Percentiles rank a stretch among this genome's conserved stretches.
Evolutionary conservation across 2,113 vertebrate species (phyloP).

Genomic region (Halcyon senegalensis): DNA sequence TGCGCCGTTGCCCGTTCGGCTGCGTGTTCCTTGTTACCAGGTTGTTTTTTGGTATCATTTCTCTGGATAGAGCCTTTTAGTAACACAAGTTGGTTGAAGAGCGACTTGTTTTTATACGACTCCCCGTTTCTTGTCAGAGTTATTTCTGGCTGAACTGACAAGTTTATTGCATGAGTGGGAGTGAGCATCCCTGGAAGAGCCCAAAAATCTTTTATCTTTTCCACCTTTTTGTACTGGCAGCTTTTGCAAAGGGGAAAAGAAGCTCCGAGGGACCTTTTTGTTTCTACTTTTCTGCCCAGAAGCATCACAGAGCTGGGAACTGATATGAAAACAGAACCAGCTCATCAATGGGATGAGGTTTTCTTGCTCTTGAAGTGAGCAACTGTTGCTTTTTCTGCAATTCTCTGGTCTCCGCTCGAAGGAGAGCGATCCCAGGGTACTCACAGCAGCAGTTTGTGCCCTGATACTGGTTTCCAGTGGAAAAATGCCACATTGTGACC

Average conservation of each 20-base stretch:
- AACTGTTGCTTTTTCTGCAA: too few species aligned
- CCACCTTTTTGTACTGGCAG: not conserved
- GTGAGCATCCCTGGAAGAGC: not conserved
- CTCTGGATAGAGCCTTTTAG: not conserved
- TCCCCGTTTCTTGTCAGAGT: not conserved
- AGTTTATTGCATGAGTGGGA: not conserved
- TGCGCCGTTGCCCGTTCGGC: accelerated
- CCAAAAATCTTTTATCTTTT: not conserved
- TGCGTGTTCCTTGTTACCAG: not conserved
- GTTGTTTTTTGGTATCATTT: not conserved
- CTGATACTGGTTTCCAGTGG: not conserved
- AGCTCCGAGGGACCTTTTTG: not conserved
- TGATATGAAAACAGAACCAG: not conserved
- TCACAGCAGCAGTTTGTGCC: accelerated
- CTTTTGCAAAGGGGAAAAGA: not conserved
- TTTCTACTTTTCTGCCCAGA: not conserved
- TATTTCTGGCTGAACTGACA: not conserved
- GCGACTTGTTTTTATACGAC: not conserved
- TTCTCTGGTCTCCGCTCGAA: not conserved
- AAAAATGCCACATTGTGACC: accelerated
- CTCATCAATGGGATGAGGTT: not conserved
- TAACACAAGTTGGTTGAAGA: not conserved
- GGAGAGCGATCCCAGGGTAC: not conserved
- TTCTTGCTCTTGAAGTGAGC: not conserved
- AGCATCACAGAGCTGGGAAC: not conserved